phyloP scores from a whole-genome alignment of 1,140 invertebrate species.

The Dinoponera quadriceps region DNA sequence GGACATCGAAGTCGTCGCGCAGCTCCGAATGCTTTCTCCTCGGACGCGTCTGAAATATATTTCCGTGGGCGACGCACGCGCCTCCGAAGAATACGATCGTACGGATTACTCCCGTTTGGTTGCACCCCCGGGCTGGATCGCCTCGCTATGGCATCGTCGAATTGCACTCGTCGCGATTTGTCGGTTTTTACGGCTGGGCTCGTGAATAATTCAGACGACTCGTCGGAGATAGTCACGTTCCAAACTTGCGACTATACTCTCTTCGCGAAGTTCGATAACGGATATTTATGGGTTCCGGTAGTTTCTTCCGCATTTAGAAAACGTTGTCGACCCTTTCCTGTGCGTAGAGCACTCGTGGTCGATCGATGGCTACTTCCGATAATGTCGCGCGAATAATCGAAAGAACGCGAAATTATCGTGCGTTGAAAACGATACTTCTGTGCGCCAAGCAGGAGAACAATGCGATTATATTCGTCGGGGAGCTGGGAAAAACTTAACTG shows the following conservation, averaged over 20 bases:
- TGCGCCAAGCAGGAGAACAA: neutral
- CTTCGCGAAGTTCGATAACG: neutral
- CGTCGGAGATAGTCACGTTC: conserved; percentile 18
- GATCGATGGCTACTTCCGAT: neutral
- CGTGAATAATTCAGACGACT: conserved; percentile 41
- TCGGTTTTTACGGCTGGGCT: conserved; percentile 1
- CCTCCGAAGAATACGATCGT: conserved; percentile 13
- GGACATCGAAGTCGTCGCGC: conserved; percentile 23
- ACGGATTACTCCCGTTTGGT: conserved; percentile 18
- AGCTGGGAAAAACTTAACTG: neutral
- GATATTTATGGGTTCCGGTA: neutral
- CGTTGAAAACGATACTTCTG: too few species aligned
- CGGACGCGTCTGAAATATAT: conserved; percentile 47
- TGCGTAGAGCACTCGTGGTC: neutral
- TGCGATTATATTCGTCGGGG: neutral
- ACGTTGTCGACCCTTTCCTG: neutral
- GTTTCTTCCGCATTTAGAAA: conserved; percentile 4
- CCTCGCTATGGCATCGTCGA: too few species aligned
- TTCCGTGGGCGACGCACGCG: conserved; percentile 9
- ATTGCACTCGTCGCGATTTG: conserved; percentile 34
- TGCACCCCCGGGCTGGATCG: neutral
- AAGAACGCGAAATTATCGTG: neutral
- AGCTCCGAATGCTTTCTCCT: conserved; percentile 46
- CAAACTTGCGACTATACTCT: conserved; percentile 20
- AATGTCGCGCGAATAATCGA: neutral